Conservation (phyloP, 1,140 invertebrate species). For the Pentalonia nigronervosa region DNA sequence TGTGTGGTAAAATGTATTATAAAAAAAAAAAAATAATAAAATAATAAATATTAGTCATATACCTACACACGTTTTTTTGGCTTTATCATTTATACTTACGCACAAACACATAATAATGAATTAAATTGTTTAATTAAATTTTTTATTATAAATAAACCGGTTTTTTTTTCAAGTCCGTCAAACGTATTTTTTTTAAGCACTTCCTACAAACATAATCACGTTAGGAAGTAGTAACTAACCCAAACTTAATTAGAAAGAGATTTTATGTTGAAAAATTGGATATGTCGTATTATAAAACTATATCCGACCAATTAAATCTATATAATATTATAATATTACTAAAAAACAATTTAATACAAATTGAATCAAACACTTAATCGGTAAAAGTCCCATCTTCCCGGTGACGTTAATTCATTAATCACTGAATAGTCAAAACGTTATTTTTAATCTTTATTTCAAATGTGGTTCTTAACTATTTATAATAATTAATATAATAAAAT, state of each 20-base stretch:
- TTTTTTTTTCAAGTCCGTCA: not conserved
- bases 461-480: not conserved
- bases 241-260: not conserved
- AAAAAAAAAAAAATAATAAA: not conserved
- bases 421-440: not conserved
- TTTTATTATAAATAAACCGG: slow-evolving; percentile 12
- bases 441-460: not conserved
- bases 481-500: not conserved
- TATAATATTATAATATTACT: not conserved
- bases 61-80: not conserved
- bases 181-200: not conserved
- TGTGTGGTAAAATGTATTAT: not conserved
- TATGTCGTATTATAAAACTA: not conserved
- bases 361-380: not conserved
- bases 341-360: not conserved
- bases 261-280: not conserved
- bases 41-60: not conserved
- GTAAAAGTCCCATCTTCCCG: not conserved
- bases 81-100: not conserved
- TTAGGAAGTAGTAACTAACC: not conserved
- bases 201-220: not conserved
- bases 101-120: not conserved
- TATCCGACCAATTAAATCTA: not conserved
- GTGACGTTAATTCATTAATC: not conserved
- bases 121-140: not conserved